Evolutionary conservation across 2,113 vertebrate species (phyloP).

Genomic region (Papio anubis): DNA sequence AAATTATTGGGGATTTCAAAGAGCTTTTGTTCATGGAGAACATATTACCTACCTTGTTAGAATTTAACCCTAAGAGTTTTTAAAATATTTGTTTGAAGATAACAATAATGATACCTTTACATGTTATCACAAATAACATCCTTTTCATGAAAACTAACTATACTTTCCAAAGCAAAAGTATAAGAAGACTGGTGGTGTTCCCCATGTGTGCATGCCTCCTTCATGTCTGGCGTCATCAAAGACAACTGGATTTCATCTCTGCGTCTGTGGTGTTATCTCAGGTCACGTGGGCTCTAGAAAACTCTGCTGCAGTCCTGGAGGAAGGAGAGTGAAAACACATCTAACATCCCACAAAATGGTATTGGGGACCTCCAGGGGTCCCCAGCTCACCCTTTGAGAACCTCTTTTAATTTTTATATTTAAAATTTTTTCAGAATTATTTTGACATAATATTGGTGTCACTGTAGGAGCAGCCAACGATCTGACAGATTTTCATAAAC

Average conservation of each 20-base stretch:
- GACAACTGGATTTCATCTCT: background rate
- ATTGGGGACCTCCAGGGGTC: background rate
- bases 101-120: background rate
- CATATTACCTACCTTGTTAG: background rate
- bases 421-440: background rate
- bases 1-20: background rate
- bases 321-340: too few species aligned
- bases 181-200: background rate
- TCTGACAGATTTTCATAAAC: too few species aligned
- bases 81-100: background rate
- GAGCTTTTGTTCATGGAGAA: background rate
- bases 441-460: background rate
- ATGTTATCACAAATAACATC: too few species aligned
- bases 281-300: background rate
- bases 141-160: background rate
- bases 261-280: background rate
- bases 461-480: background rate
- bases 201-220: too few species aligned
- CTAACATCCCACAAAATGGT: background rate
- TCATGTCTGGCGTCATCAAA: background rate
- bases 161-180: background rate
- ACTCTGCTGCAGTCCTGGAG: background rate
- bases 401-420: background rate
- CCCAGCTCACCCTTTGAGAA: too few species aligned
- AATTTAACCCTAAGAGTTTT: background rate